Conservation (phyloP, 2,888 invertebrate genomes). For the Netelia melanura region DNA sequence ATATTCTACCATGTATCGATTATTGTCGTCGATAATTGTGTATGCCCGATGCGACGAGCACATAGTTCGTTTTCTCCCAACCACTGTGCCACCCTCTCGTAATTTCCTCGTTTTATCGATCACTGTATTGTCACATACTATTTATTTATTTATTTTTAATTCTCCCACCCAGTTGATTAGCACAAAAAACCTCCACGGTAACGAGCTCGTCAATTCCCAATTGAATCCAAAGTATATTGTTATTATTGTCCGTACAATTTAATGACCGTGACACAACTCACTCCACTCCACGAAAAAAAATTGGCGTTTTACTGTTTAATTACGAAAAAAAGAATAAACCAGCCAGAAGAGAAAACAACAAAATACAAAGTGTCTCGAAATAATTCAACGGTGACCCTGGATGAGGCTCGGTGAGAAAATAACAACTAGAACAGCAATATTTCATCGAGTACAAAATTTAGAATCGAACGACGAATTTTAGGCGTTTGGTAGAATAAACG, state of each 20-base stretch:
- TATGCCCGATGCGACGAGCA: conserved; percentile 30
- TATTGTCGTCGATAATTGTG: conserved; percentile 46
- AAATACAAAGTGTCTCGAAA: background rate
- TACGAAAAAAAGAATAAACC: conserved; percentile 3
- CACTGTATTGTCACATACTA: background rate
- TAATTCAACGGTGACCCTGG: conserved; percentile 48
- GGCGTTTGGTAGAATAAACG: no score
- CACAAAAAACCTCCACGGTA: background rate
- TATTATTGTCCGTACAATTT: background rate
- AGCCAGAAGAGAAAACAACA: background rate
- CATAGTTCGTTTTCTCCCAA: conserved; percentile 40
- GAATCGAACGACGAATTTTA: no score
- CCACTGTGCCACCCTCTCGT: background rate
- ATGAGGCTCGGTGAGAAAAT: conserved; percentile 79
- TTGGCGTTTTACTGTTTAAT: background rate
- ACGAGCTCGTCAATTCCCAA: background rate
- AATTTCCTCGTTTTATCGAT: conserved; percentile 20
- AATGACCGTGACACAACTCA: background rate
- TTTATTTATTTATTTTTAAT: conserved; percentile 2
- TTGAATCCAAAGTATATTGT: background rate
- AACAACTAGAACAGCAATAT: conserved; percentile 60
- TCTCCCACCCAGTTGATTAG: conserved; percentile 14
- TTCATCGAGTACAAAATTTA: background rate
- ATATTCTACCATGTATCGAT: conserved; percentile 28
- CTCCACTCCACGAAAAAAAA: background rate